Conservation (phyloP, 2,888 invertebrate species). For the Heliconius ethilla region DNA sequence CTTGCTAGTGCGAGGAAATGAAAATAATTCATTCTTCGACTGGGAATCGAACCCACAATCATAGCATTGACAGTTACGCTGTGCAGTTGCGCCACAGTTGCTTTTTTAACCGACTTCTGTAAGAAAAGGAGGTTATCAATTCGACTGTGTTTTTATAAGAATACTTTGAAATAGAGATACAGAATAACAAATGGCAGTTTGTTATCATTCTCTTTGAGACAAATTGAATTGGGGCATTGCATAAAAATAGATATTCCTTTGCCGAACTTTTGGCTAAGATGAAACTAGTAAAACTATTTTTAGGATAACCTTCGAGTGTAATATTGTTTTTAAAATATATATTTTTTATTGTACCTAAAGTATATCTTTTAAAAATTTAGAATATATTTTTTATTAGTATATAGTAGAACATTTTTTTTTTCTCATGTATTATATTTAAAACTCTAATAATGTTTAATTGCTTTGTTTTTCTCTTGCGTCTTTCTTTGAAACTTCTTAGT, state of each 20-base stretch:
- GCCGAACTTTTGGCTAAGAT: conserved; percentile 18
- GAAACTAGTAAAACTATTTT: conserved; percentile 12
- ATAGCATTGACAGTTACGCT: neutral
- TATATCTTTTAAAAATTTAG: neutral
- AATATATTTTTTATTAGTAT: neutral
- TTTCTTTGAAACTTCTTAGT: too few species aligned
- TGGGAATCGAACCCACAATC: too few species aligned
- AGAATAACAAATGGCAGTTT: neutral
- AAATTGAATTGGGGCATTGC: conserved; percentile 10
- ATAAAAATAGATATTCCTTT: conserved; percentile 20
- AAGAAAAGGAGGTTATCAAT: too few species aligned
- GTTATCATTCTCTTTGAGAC: neutral
- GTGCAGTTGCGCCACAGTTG: neutral
- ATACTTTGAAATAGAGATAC: neutral
- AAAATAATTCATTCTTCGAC: too few species aligned
- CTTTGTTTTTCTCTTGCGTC: too few species aligned
- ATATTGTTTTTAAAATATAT: neutral
- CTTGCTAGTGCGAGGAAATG: neutral
- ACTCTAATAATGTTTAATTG: too few species aligned
- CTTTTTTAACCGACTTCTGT: neutral
- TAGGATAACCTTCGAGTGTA: conserved; percentile 7
- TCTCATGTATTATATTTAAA: too few species aligned
- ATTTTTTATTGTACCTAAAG: neutral
- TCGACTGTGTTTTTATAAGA: neutral
- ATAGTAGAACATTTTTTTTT: too few species aligned